Base-by-base conservation (phyloP, 2,888 invertebrate species). In the Molorchus minor region DNA sequence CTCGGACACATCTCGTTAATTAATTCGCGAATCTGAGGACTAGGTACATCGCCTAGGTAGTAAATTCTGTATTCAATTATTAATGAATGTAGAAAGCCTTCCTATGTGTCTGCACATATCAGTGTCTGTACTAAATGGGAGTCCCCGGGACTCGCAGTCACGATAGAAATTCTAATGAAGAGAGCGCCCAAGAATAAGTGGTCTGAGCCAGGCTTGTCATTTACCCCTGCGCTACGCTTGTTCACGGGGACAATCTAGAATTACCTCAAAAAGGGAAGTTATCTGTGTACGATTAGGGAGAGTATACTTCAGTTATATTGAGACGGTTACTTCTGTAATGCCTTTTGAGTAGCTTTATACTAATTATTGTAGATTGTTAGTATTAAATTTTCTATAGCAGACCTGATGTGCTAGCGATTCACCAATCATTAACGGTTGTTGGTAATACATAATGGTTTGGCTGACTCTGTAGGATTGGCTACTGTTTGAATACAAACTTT, bases 1-100 rank as follows among this genome's bases (percentile, higher is more conserved):
- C n/a, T 3, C 7, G 33, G 12, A 12, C 10, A 33, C 3, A 33
- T 33, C 33, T 33, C 33, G 33, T 33, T 33, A 33, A 33, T 33
- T 33, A 7, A 33, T 33, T n/a, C n/a, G 33, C 33, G 5, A 33
- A 33, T 3, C 33, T n/a, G 33, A 33, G 10, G 33, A 33, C 5
- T 33, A 33, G 12, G 33, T 33, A 33, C 33, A 33, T 7, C 33
- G n/a, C 33, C 33, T 33, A 25, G 25, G 4, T 25, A 33, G 33
- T 33, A 33, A 33, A 33, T 33, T 33, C 12, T 33, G 33, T 33
- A n/a, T 33, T 33, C 33, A 33, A 33, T 33, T 10, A 33, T 33
- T 33, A 33, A 33, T 33, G 33, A 33, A 33, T 33, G 33, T 33
- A 25, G 33, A 33, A 33, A 33, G 33, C 33, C 33, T 33, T 33